Conservation (phyloP, 2,888 invertebrate species). For the Zaprionus bogoriensis region DNA sequence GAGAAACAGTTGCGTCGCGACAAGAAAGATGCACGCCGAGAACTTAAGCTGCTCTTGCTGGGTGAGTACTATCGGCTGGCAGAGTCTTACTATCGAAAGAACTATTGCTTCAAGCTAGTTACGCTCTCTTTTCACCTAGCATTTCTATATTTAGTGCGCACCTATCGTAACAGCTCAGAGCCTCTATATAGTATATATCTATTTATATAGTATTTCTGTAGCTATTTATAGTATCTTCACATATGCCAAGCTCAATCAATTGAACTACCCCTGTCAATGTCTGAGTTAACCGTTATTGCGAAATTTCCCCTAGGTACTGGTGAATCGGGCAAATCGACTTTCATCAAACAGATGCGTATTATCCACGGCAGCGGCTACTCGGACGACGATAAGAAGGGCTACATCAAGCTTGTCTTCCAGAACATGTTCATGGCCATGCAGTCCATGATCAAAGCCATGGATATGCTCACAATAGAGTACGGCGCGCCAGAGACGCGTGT, state of each 20-base stretch:
- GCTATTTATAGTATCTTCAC: neutral
- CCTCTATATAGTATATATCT: neutral
- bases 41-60: constrained; percentile 96
- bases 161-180: neutral
- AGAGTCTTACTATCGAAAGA: neutral
- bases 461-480: constrained; percentile 97
- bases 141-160: too few relatives aligned
- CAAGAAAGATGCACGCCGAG: constrained; percentile 98
- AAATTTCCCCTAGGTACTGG: constrained; percentile 89
- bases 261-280: neutral
- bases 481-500: constrained; percentile 94
- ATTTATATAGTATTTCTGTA: too few relatives aligned
- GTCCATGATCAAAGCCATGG: constrained; percentile 99
- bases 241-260: neutral
- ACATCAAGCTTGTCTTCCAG: constrained; percentile 99
- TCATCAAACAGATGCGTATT: constrained; percentile 99
- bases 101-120: neutral
- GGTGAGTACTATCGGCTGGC: constrained; percentile 89
- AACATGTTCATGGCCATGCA: constrained; percentile 99
- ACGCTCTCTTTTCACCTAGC: neutral
- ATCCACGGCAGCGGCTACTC: constrained; percentile 99
- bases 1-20: constrained; percentile 99
- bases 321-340: constrained; percentile 99
- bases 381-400: constrained; percentile 98
- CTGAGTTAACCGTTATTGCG: neutral